Conservation (phyloP, 2,888 invertebrate genomes). For the Eupithecia insigniata region DNA sequence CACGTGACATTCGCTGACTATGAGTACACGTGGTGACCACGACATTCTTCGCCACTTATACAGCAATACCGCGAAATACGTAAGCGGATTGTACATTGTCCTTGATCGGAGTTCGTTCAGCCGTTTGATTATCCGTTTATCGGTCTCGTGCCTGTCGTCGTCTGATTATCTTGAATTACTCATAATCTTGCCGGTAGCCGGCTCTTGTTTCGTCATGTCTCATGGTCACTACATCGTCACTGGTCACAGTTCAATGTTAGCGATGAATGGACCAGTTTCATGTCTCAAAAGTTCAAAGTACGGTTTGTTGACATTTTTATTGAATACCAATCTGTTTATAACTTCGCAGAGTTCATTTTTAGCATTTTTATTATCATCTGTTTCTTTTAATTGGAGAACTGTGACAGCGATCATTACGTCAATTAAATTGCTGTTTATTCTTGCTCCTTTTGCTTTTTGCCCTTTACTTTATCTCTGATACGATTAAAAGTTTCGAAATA, state of each 20-base stretch:
- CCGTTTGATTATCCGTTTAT: slow-evolving; percentile 40
- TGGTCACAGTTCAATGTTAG: slow-evolving; percentile 43
- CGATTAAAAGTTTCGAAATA: slow-evolving; percentile 32
- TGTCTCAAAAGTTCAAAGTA: slow-evolving; percentile 40
- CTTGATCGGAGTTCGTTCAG: slow-evolving; percentile 34
- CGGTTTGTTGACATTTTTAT: slow-evolving; percentile 30
- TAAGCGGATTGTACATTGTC: slow-evolving; percentile 22
- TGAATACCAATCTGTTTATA: slow-evolving; percentile 16
- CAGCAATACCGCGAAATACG: background rate
- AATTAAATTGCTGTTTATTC: slow-evolving; percentile 33
- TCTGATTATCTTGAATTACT: slow-evolving; percentile 43
- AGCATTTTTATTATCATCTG: slow-evolving; percentile 22
- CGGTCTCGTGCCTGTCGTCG: slow-evolving; percentile 30
- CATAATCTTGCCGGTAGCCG: slow-evolving; percentile 39
- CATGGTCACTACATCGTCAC: slow-evolving; percentile 36
- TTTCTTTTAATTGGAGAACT: slow-evolving; percentile 27
- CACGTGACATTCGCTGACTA: background rate
- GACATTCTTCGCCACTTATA: slow-evolving; percentile 7
- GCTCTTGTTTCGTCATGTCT: slow-evolving; percentile 38
- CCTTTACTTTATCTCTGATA: slow-evolving; percentile 29
- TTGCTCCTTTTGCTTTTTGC: slow-evolving; percentile 10
- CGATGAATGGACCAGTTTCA: slow-evolving; percentile 38
- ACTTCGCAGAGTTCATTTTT: slow-evolving; percentile 13
- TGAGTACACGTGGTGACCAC: slow-evolving; percentile 6
- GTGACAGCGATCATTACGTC: slow-evolving; percentile 23